These are phyloP conservation scores for Scolopax mira DNA, from an alignment of 2,113 vertebrate genomes.

Conservation along the genomic window DNA sequence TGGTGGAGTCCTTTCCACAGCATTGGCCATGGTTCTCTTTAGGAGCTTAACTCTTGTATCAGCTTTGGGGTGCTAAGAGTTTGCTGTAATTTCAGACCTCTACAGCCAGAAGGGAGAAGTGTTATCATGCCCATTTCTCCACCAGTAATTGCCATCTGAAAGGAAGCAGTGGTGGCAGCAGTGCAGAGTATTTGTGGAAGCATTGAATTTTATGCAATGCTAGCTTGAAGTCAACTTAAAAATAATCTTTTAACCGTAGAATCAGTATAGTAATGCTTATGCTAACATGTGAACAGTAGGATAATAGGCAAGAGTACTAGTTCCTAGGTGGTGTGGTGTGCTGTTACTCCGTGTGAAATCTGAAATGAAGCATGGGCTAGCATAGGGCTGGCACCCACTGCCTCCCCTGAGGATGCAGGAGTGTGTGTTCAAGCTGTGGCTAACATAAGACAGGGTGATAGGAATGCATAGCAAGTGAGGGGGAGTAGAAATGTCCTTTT, in stretches of 20 bases:
- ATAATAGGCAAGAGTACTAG: not conserved
- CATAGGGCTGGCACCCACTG: not conserved
- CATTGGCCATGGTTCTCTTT: not conserved
- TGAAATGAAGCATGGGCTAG: not conserved
- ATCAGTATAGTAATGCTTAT: not conserved
- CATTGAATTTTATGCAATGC: not conserved
- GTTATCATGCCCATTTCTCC: fast-evolving
- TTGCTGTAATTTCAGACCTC: not conserved
- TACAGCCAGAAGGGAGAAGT: not conserved
- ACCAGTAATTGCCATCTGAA: not conserved
- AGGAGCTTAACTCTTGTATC: not conserved
- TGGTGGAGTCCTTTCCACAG: not conserved
- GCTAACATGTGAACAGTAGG: not conserved
- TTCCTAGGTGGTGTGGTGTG: not conserved
- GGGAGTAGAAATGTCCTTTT: not conserved
- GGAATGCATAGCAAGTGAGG: not conserved
- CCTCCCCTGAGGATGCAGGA: not conserved
- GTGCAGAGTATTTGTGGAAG: not conserved
- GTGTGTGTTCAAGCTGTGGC: not conserved
- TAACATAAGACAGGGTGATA: not conserved
- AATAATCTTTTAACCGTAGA: not conserved
- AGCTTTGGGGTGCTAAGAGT: not conserved
- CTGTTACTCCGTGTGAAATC: not conserved
- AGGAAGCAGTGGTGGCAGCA: not conserved
- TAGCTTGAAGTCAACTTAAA: not conserved